Evolutionary conservation across 2,113 vertebrate genomes (phyloP).

Genomic region (Pontoporia blainvillei): DNA sequence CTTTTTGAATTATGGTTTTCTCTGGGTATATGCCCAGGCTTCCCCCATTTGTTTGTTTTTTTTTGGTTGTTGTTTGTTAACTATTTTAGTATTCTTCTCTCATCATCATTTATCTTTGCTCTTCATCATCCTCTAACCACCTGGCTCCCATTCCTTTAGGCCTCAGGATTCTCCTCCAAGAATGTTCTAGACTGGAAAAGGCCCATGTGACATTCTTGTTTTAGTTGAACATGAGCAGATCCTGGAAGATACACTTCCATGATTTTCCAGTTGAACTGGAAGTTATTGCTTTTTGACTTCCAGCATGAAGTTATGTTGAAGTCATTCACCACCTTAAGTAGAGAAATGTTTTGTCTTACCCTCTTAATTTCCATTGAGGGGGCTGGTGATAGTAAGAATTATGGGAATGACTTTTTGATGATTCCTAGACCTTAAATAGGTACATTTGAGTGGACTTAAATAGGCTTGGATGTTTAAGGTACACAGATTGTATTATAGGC

Average conservation of each 20-base stretch:
- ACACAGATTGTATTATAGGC: background rate
- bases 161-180: background rate
- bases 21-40: no score
- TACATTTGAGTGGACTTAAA: background rate
- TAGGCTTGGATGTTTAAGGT: background rate
- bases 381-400: background rate
- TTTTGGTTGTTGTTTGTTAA: background rate
- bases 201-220: background rate
- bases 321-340: background rate
- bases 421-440: background rate
- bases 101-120: background rate
- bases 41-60: no score
- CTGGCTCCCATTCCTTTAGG: background rate
- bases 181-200: background rate
- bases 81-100: background rate
- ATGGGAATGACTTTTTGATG: background rate
- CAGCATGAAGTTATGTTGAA: background rate
- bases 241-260: background rate
- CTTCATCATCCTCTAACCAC: no score
- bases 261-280: background rate
- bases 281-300: background rate
- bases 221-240: background rate
- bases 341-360: background rate
- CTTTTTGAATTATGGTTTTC: no score
- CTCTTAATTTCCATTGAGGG: background rate